phyloP scores from a whole-genome alignment of 2,797 vertebrate genomes.

The Mico argentatus region DNA sequence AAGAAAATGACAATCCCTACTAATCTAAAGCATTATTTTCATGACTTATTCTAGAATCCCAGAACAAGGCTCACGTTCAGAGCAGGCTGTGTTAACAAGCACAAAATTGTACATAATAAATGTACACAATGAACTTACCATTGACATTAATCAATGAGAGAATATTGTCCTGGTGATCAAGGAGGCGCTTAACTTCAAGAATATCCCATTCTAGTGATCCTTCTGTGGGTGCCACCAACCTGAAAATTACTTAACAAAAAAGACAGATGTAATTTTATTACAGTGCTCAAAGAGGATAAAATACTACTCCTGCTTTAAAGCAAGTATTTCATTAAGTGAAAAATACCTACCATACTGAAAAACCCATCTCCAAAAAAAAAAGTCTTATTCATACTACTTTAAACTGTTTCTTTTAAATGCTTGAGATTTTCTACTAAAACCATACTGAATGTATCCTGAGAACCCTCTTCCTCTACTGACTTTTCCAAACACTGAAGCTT shows the following conservation, averaged over 20 bases:
- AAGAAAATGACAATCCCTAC: neutral
- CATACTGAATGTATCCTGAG: neutral
- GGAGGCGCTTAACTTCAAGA: conserved; percentile 87
- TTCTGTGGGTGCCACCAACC: conserved; percentile 83
- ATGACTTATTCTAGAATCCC: neutral
- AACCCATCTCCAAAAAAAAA: neutral
- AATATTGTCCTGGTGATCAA: conserved; percentile 94
- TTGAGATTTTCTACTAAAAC: neutral
- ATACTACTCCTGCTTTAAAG: conserved; percentile 39
- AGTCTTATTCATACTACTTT: neutral
- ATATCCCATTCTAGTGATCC: conserved; percentile 83
- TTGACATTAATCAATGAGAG: conserved; percentile 91
- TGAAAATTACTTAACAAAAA: conserved; percentile 91
- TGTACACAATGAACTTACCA: conserved; percentile 84
- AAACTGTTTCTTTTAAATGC: conserved; percentile 28
- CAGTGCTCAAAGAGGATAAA: conserved; percentile 51
- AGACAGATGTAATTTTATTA: conserved; percentile 55
- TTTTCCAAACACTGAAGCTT: neutral
- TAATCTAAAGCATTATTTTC: neutral
- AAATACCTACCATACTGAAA: neutral
- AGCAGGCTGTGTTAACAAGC: conserved; percentile 34
- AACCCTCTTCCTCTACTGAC: neutral
- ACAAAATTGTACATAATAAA: neutral
- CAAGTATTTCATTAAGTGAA: neutral
- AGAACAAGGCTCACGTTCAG: neutral